Percentiles rank a stretch among this genome's conserved stretches.
Conservation (phyloP, 2,113 vertebrate genomes). For the Cheilinus undulatus region DNA sequence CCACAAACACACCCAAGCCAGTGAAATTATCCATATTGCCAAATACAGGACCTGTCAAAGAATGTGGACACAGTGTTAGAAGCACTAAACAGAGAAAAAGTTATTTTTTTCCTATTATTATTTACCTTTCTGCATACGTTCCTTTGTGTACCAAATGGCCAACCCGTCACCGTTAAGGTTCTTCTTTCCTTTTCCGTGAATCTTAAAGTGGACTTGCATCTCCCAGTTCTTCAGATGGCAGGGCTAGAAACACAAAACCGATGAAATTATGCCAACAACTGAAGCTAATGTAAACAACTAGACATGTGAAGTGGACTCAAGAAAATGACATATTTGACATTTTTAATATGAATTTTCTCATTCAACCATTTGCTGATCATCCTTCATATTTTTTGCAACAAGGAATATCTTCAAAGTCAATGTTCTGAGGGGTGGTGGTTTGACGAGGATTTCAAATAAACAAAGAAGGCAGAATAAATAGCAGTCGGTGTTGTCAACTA, state of each 20-base stretch:
- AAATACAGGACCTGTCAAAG: constrained; percentile 91
- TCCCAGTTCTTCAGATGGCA: constrained; percentile 97
- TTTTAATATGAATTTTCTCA: too few species aligned
- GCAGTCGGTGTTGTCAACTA: too few species aligned
- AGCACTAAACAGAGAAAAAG: not conserved
- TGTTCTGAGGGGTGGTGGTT: too few species aligned
- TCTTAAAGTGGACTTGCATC: constrained; percentile 96
- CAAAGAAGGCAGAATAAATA: too few species aligned
- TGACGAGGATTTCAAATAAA: too few species aligned
- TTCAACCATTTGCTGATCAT: too few species aligned
- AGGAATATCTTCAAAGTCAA: too few species aligned
- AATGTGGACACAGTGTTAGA: not conserved
- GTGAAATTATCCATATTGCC: constrained; percentile 96
- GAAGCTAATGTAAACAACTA: not conserved
- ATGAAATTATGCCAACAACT: constrained; percentile 3
- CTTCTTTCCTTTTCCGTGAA: constrained; percentile 97
- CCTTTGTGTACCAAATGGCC: constrained; percentile 97
- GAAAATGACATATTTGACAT: too few species aligned
- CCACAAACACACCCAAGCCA: constrained; percentile 95
- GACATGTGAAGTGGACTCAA: too few species aligned
- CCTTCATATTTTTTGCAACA: too few species aligned
- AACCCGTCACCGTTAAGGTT: constrained; percentile 95
- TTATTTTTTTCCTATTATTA: too few species aligned
- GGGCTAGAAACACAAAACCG: constrained; percentile 80
- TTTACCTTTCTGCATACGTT: constrained; percentile 93